Conservation (phyloP, 2,797 vertebrate genomes). For the Malacoctenus gilli region DNA sequence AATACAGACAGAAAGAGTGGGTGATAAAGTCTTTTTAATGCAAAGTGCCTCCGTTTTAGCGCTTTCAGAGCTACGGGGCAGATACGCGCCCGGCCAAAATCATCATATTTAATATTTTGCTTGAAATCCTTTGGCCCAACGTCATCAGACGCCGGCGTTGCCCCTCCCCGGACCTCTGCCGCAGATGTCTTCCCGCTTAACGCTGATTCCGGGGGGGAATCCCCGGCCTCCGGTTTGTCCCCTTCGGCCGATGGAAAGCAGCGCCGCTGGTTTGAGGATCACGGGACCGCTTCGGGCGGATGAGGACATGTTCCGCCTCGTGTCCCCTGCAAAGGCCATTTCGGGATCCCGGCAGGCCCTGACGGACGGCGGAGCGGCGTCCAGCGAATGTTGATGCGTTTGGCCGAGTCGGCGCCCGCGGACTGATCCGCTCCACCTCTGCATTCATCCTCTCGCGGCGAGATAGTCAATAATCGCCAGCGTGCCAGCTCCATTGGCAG, state of each 20-base stretch:
- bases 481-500: slow-evolving; percentile 1
- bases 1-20: not conserved
- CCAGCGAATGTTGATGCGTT: not conserved
- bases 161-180: not conserved
- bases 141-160: not conserved
- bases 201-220: slow-evolving; percentile 6
- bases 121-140: not conserved
- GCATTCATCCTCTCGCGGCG: not conserved
- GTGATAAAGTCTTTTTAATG: too few relatives aligned
- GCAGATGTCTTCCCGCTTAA: slow-evolving; percentile 7
- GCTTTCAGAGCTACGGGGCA: not conserved
- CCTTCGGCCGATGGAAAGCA: slow-evolving; percentile 8
- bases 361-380: not conserved
- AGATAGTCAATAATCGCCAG: slow-evolving; percentile 13
- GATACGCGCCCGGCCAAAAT: not conserved
- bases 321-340: not conserved
- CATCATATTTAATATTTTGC: not conserved
- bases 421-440: not conserved
- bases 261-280: slow-evolving; percentile 10
- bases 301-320: slow-evolving; percentile 5
- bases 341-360: not conserved
- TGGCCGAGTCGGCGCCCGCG: not conserved
- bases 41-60: not conserved
- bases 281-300: slow-evolving; percentile 16
- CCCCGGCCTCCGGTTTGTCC: not conserved